Evolutionary conservation across 1,140 invertebrate species (phyloP), one percentile per base, ranked within the genome.

Genomic region (Drosophila punjabiensis): DNA sequence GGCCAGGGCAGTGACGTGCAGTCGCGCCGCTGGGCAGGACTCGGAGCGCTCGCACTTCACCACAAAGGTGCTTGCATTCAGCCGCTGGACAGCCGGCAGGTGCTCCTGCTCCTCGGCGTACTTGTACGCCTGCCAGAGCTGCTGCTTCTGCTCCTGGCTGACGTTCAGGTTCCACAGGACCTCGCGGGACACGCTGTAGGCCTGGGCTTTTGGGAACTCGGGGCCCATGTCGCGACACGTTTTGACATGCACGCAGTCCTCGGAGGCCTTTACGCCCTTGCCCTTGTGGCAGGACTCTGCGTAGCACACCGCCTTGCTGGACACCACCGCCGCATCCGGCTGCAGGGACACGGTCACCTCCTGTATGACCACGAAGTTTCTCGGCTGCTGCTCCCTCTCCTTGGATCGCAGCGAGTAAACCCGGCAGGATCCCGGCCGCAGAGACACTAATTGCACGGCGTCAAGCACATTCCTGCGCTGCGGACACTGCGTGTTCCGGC

Each of bases 151-250:
- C 20, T 92, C 92, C 9, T 59, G 50, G 20, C 60, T 68, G 24
- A 92, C 81, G 37, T 92, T 93, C 6, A 93, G 58, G 45, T 92
- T 92, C 83, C 86, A 93, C 1, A 93, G 73, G 13, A 92, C 90
- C 28, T 92, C 91, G 0, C 80, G 76, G 1, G 85, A 74, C 18
- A 93, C 75, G 0, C 43, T 69, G 32, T 82, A 92, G 0, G 79
- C 82, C 58, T 87, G 64, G 1, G 90, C 92, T 24, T 62, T 71
- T 0, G 78, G 75, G n/a, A 82, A 59, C 16, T 66, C 68, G 0
- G 60, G 28, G 9, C 56, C 74, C 24, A 69, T 61, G 3, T 79
- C 75, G 0, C 74, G 65, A 28, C 92, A 93, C 3, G 89, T 83
- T 20, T 92, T 91, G 5, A 91, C 81, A 41, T 92, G 91, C 14